Evolutionary conservation across 1,140 invertebrate species (phyloP), one percentile per base, ranked within the genome.

Genomic region (Orchestia grillus): DNA sequence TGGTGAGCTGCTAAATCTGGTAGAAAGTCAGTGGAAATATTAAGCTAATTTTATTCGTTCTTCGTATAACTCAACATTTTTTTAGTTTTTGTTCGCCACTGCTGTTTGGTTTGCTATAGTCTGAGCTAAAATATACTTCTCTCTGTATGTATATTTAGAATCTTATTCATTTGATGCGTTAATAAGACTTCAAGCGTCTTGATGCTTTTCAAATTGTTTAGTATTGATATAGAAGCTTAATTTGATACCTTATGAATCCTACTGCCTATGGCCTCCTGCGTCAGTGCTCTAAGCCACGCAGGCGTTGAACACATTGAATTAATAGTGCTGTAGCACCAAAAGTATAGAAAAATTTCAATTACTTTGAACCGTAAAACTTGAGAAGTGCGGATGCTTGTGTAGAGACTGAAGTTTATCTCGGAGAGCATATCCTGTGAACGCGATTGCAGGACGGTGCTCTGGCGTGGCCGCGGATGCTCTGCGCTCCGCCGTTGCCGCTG

Each of bases 371-470:
- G 11, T 77, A 77, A 28, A 28, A 36, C 15, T 77, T 77, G 28
- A 15, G 62, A 36, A 77, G 62, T 15, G 62, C 62, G 62, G 28
- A 36, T 19, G 62, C 62, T 36, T 77, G 15, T 28, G 3, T 36
- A 77, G 62, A 28, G 62, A 77, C 62, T 45, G 44, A 45, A 94
- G 92, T 44, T 47, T 94, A 94, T 94, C 92, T 45, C 47, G 44
- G 23, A n/a, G 92, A n/a, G 92, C 44, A 44, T 44, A 45, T 94
- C 92, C 92, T 94, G 92, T 94, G 8, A 11, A 44, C 41, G 6
- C 43, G 43, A 47, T 45, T 45, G 44, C 92, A 44, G 36, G 44
- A 28, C 44, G 40, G 43, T 42, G 88, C 3, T 8, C 4, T 4
- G 1, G 41, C 44, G 41, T 8, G 47, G 0, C n/a, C 6, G 19